These are phyloP conservation scores for Fopius arisanus DNA, from an alignment of 1,140 invertebrate genomes.

Conservation along the genomic window DNA sequence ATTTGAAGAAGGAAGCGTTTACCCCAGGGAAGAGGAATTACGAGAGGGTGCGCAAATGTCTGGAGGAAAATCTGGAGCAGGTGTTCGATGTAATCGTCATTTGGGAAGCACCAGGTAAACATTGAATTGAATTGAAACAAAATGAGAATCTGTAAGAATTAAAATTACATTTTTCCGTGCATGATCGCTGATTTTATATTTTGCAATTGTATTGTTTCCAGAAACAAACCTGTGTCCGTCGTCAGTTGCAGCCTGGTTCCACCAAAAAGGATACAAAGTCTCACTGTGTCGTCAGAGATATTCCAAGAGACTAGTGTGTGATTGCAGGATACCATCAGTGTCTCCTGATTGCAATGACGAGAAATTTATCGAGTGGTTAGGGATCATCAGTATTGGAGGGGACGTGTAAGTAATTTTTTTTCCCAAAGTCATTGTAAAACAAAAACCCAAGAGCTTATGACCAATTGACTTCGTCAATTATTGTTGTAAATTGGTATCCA, in stretches of 20 bases:
- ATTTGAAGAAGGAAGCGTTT: conserved; percentile 63
- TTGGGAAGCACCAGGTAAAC: conserved; percentile 67
- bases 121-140: neutral
- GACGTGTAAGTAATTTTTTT: conserved; percentile 54
- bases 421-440: neutral
- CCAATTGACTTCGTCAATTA: neutral
- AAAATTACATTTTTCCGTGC: too few relatives aligned
- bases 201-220: conserved; percentile 44
- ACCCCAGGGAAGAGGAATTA: conserved; percentile 65
- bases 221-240: conserved; percentile 68
- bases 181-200: neutral
- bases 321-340: conserved; percentile 55
- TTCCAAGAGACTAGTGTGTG: conserved; percentile 48
- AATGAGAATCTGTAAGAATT: too few relatives aligned
- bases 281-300: conserved; percentile 58
- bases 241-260: conserved; percentile 69
- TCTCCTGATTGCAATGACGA: conserved; percentile 43
- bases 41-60: conserved; percentile 56
- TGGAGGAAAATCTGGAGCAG: conserved; percentile 54
- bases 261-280: conserved; percentile 58
- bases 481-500: neutral
- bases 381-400: conserved; percentile 61
- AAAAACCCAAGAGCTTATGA: neutral
- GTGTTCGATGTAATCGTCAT: conserved; percentile 63
- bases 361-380: conserved; percentile 68